Conservation (phyloP, 2,113 vertebrate genomes). For the Aleadryas rufinucha region DNA sequence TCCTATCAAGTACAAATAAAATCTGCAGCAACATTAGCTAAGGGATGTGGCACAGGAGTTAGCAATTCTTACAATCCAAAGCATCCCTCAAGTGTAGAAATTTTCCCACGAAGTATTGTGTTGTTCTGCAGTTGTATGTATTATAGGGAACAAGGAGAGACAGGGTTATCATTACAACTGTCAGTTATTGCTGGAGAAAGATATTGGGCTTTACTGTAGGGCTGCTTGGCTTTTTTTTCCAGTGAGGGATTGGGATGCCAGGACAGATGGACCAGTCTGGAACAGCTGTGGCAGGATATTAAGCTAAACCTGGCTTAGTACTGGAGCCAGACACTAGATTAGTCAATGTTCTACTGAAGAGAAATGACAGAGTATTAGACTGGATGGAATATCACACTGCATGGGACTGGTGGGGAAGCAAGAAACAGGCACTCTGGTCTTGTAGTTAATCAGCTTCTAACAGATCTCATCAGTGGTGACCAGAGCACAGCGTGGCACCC, state of each 20-base stretch:
- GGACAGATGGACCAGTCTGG: neutral
- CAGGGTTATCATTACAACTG: neutral
- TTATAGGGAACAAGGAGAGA: neutral
- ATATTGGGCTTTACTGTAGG: neutral
- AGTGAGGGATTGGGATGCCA: neutral
- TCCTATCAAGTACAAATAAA: neutral
- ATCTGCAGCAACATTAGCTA: neutral
- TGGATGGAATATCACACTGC: neutral
- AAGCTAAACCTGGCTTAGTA: neutral
- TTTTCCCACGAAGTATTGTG: neutral
- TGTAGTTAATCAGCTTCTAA: neutral
- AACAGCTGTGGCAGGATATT: neutral
- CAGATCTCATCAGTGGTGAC: neutral
- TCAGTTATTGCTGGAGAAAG: neutral
- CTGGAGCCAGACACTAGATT: neutral
- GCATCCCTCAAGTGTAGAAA: neutral
- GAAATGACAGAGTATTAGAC: neutral
- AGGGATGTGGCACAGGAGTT: neutral
- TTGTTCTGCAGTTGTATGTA: neutral
- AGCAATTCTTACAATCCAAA: neutral
- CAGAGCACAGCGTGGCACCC: neutral
- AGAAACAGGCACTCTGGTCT: neutral
- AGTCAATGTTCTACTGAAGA: neutral
- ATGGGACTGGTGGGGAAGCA: neutral
- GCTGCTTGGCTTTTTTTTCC: neutral